Percentiles rank a stretch among this genome's conserved stretches.
phyloP scores from a whole-genome alignment of 2,888 invertebrate species.

The Monopis laevigella region DNA sequence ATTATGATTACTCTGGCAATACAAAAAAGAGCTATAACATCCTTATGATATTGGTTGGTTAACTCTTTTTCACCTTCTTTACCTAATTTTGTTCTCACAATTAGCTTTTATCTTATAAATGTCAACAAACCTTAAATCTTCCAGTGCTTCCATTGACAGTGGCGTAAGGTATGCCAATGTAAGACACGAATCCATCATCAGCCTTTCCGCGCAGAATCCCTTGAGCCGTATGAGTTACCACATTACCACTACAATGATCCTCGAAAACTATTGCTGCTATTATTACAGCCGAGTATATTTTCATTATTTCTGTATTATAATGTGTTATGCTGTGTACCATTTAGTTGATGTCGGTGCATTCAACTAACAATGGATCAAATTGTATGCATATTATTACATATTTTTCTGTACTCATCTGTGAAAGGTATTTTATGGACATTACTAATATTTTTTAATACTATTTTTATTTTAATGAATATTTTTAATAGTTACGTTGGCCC shows the following conservation, averaged over 20 bases:
- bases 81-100: background rate
- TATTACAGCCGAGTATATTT: slow-evolving; percentile 1
- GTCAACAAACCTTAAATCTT: slow-evolving; percentile 37
- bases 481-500: too few relatives aligned
- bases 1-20: background rate
- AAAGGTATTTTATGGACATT: too few relatives aligned
- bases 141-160: slow-evolving; percentile 24
- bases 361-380: too few relatives aligned
- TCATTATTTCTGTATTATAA: background rate
- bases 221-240: slow-evolving; percentile 35
- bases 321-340: background rate
- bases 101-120: background rate
- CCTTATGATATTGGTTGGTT: background rate
- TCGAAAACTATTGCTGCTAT: background rate
- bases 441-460: too few relatives aligned
- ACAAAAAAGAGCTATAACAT: background rate
- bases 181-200: slow-evolving; percentile 39
- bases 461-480: too few relatives aligned
- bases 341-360: background rate
- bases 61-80: background rate
- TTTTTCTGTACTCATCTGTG: too few relatives aligned
- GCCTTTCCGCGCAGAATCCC: slow-evolving; percentile 35
- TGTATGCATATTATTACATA: too few relatives aligned
- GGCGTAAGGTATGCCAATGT: slow-evolving; percentile 47
- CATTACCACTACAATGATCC: slow-evolving; percentile 19